Percentiles rank a stretch among this genome's conserved stretches.
Conservation (phyloP, 2,888 invertebrate genomes). For the Pristionchus entomophagus region DNA sequence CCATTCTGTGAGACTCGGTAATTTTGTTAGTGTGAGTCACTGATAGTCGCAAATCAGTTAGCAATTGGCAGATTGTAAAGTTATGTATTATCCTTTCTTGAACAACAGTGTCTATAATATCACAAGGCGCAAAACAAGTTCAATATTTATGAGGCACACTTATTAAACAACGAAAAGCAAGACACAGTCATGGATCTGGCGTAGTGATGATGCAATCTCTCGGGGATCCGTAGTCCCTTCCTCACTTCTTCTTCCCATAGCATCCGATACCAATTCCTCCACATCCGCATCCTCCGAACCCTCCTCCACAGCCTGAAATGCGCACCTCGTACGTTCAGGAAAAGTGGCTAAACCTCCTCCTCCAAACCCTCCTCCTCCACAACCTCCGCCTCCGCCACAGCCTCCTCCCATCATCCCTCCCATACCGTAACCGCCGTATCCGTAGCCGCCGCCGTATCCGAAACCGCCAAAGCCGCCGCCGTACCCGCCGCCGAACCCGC, state of each 20-base stretch:
- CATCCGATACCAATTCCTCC: conserved; percentile 11
- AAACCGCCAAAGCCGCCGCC: conserved; percentile 6
- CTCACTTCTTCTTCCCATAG: conserved; percentile 37
- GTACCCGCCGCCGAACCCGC: conserved; percentile 36
- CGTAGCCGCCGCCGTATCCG: conserved; percentile 18
- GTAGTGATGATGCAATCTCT: not conserved
- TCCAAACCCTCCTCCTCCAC: not conserved
- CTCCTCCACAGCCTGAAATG: conserved; percentile 8
- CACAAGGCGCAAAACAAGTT: too few relatives aligned
- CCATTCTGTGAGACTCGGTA: too few relatives aligned
- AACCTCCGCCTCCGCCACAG: not conserved
- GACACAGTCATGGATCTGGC: not conserved
- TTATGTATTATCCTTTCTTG: too few relatives aligned
- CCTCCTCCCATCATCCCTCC: too few relatives aligned
- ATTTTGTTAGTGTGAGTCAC: too few relatives aligned
- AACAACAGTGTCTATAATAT: too few relatives aligned
- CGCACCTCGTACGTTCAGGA: not conserved
- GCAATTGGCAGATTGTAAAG: too few relatives aligned
- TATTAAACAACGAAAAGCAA: too few relatives aligned
- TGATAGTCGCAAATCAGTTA: too few relatives aligned
- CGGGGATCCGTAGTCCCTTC: not conserved
- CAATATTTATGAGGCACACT: too few relatives aligned
- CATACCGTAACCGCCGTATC: not conserved
- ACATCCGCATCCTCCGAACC: too few relatives aligned
- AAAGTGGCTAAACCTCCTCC: not conserved